phyloP scores from a whole-genome alignment of 2,888 invertebrate species.

The Gymnoscelis rufifasciata region DNA sequence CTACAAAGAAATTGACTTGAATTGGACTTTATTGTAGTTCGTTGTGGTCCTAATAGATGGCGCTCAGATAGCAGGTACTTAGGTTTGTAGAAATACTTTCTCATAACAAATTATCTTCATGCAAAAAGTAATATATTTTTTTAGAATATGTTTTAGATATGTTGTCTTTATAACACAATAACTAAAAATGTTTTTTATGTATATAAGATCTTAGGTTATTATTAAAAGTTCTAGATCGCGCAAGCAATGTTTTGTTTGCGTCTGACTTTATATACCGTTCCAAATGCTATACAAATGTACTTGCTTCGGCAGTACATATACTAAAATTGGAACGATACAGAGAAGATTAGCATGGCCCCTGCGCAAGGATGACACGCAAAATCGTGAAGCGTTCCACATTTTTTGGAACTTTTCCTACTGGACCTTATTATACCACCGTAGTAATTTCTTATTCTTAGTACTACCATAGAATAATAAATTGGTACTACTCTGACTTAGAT shows the following conservation, averaged over 20 bases:
- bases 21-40: not conserved
- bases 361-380: constrained; percentile 7
- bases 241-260: not conserved
- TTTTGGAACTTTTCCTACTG: constrained; percentile 5
- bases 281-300: not conserved
- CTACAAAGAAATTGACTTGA: too few species aligned
- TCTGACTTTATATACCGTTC: not conserved
- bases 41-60: not conserved
- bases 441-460: too few species aligned
- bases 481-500: too few species aligned
- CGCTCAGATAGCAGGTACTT: not conserved
- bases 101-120: not conserved
- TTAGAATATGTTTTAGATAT: not conserved
- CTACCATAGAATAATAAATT: too few species aligned
- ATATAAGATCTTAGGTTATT: not conserved
- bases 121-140: not conserved
- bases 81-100: not conserved
- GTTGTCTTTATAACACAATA: not conserved
- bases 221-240: not conserved
- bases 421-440: not conserved
- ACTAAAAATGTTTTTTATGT: not conserved
- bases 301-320: constrained; percentile 6
- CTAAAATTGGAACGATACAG: constrained; percentile 7
- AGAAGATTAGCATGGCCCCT: constrained; percentile 7
- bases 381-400: constrained; percentile 6